A percentile compares a stretch with the other conserved stretches of the same genome.
These are phyloP conservation scores for Orientallactaga bullata DNA, from an alignment of 2,113 vertebrate genomes.

Conservation along the genomic window DNA sequence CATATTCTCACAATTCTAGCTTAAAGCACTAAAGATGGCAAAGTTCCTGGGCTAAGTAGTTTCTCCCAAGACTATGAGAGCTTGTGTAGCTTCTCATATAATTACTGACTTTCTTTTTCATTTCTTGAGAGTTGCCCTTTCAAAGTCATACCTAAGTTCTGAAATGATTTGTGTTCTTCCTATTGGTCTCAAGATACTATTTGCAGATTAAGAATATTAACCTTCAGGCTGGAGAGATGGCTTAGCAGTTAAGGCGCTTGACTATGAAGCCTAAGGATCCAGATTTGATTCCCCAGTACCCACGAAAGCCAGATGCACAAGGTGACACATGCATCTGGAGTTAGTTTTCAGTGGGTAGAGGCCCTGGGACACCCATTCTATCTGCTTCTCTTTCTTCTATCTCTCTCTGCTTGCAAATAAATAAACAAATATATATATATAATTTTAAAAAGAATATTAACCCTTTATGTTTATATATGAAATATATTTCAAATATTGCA, in stretches of 20 bases:
- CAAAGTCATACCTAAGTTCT: neutral
- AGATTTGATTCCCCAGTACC: no score
- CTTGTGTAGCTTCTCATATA: neutral
- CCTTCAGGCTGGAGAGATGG: no score
- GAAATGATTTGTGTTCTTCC: neutral
- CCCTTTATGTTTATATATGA: neutral
- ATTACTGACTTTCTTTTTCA: neutral
- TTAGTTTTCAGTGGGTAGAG: no score
- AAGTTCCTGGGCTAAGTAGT: neutral
- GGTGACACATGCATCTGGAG: no score
- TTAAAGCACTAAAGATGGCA: neutral
- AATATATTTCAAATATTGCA: neutral
- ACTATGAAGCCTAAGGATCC: no score
- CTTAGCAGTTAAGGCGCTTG: no score
- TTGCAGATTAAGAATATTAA: conserved; percentile 6
- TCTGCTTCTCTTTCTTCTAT: no score
- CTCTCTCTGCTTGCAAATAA: no score
- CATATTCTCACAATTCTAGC: neutral
- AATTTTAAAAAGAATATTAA: neutral
- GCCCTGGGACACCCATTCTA: no score
- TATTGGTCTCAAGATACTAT: neutral
- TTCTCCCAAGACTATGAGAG: neutral
- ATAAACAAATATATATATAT: no score
- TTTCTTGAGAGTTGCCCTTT: neutral
- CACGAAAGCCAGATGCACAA: no score